These are phyloP conservation scores for Cataglyphis rosenhaueri DNA, from an alignment of 2,888 invertebrate genomes.

Conservation along the genomic window DNA sequence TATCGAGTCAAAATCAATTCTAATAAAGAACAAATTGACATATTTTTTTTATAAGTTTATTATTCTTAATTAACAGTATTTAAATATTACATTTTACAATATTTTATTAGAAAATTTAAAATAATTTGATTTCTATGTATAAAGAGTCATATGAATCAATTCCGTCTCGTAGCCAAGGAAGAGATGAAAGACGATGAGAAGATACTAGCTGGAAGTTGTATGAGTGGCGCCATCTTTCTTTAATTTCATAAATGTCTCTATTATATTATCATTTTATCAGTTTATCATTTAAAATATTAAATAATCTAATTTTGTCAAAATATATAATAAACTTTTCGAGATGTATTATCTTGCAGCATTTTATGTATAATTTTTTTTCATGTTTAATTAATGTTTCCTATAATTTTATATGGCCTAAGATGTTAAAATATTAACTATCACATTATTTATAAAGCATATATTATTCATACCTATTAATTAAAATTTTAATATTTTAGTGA, in stretches of 20 bases:
- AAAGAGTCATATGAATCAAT: neutral
- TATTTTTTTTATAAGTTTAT: neutral
- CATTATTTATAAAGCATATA: neutral
- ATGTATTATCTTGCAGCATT: neutral
- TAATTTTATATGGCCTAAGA: neutral
- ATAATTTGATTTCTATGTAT: neutral
- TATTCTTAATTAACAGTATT: neutral
- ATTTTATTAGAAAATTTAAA: neutral
- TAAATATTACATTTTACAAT: neutral
- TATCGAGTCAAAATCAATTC: neutral
- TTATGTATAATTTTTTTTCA: neutral
- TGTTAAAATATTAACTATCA: neutral
- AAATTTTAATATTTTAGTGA: neutral
- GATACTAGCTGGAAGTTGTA: slow-evolving; percentile 2
- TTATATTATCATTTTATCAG: slow-evolving; percentile 58
- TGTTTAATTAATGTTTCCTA: neutral
- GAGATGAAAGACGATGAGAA: neutral
- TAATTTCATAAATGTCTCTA: slow-evolving; percentile 56
- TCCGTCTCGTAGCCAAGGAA: neutral
- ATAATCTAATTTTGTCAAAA: slow-evolving; percentile 1
- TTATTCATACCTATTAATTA: neutral
- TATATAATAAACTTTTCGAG: neutral
- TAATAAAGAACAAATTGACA: neutral
- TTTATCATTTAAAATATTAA: slow-evolving; percentile 48
- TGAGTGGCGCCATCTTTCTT: slow-evolving; percentile 69